Evolutionary conservation across 2,888 invertebrate species (phyloP).

Genomic region (Mesorhabditis spiculigera): DNA sequence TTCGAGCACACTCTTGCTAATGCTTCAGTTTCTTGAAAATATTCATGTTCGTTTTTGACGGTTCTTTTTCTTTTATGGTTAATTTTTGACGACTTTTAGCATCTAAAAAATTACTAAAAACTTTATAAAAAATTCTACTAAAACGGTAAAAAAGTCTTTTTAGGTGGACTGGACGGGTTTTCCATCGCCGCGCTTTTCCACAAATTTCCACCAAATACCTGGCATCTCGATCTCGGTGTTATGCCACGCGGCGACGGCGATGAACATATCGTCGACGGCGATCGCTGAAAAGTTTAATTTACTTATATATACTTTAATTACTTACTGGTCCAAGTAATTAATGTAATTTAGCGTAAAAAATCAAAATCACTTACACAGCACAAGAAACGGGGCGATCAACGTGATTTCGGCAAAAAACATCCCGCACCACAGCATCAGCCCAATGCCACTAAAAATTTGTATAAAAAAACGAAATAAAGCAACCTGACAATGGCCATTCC

Average conservation of each 20-base stretch:
- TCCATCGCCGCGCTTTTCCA: neutral
- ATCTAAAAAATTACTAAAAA: too few species aligned
- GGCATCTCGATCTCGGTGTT: slow-evolving; percentile 69
- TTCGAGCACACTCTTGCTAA: too few species aligned
- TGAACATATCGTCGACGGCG: slow-evolving; percentile 92
- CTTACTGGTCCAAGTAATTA: too few species aligned
- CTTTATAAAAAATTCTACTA: neutral
- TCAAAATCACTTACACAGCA: slow-evolving; percentile 60
- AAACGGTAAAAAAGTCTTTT: neutral
- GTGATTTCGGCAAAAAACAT: slow-evolving; percentile 90
- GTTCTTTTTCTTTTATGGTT: neutral
- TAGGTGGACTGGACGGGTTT: neutral
- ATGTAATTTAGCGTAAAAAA: neutral
- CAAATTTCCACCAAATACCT: slow-evolving; percentile 12
- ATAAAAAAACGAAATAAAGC: neutral
- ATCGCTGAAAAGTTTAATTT: slow-evolving; percentile 70
- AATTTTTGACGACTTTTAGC: neutral
- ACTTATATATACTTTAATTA: too few species aligned
- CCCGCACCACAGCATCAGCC: slow-evolving; percentile 82
- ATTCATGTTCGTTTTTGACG: neutral
- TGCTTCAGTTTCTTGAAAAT: too few species aligned
- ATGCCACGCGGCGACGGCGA: slow-evolving; percentile 90
- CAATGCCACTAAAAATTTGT: slow-evolving; percentile 74
- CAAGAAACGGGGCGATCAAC: slow-evolving; percentile 86
- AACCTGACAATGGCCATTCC: slow-evolving; percentile 75